Evolutionary conservation across 2,113 vertebrate species (phyloP).

Genomic region (Mormoops blainvillei): DNA sequence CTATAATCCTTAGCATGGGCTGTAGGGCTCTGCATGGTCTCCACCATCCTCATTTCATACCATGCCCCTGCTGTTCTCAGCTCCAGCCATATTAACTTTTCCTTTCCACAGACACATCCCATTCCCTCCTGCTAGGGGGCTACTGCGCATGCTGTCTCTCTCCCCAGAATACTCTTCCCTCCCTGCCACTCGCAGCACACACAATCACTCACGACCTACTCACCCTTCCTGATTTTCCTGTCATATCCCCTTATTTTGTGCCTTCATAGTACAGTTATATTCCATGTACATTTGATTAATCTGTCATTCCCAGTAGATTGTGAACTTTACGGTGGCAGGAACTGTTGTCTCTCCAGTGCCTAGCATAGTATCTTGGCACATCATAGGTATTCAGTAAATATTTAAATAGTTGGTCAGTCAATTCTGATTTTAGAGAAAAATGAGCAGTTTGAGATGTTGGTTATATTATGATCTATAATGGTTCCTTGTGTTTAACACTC

Average conservation of each 20-base stretch:
- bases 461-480: constrained; percentile 10
- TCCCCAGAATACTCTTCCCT: background rate
- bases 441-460: background rate
- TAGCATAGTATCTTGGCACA: background rate
- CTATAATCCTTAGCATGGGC: background rate
- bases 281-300: background rate
- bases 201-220: background rate
- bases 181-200: background rate
- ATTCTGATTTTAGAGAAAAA: constrained; percentile 47
- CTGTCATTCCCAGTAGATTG: background rate
- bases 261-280: background rate
- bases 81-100: background rate
- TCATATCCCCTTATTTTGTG: background rate
- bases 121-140: background rate
- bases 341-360: background rate
- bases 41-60: background rate
- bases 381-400: background rate
- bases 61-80: background rate
- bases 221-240: background rate
- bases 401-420: background rate
- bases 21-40: background rate
- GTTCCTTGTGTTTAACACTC: background rate
- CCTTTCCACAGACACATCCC: background rate
- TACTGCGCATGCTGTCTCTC: background rate
- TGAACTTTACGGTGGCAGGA: background rate